Evolutionary conservation across 2,888 invertebrate genomes (phyloP).

Genomic region (Himalopsyche anomala): DNA sequence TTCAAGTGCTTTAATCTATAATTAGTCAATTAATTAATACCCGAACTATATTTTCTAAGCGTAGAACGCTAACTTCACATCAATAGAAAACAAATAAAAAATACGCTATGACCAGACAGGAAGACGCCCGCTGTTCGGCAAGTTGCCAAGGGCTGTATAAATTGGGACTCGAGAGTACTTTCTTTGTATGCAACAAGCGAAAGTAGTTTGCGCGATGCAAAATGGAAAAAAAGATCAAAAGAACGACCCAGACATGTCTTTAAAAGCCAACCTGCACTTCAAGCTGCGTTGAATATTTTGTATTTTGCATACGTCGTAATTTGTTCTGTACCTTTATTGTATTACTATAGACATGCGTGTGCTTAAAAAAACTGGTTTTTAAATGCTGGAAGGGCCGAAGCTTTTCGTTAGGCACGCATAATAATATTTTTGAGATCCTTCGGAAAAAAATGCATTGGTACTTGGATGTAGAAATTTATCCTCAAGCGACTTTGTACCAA

Average conservation of each 20-base stretch:
- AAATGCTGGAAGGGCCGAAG: neutral
- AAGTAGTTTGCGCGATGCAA: neutral
- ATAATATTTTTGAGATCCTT: too few species aligned
- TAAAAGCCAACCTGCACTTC: constrained; percentile 34
- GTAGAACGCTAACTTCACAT: neutral
- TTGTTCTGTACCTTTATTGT: constrained; percentile 38
- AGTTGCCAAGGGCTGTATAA: constrained; percentile 37
- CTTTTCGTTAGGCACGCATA: neutral
- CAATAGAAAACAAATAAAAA: constrained; percentile 6
- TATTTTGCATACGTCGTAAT: constrained; percentile 37
- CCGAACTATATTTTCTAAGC: neutral
- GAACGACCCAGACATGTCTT: constrained; percentile 14
- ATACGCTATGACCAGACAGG: neutral
- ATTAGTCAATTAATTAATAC: too few species aligned
- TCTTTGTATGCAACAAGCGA: constrained; percentile 42
- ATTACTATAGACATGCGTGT: constrained; percentile 13
- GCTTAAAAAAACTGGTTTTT: neutral
- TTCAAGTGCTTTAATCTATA: too few species aligned
- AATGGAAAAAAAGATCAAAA: constrained; percentile 31
- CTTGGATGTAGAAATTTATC: too few species aligned
- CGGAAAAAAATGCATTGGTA: too few species aligned
- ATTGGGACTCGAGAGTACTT: constrained; percentile 16
- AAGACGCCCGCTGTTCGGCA: constrained; percentile 34
- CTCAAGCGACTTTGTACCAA: too few species aligned
- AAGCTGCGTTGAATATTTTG: neutral